Evolutionary conservation across 1,140 invertebrate species (phyloP), one percentile per base, ranked within the genome.

Genomic region (Trialeurodes vaporariorum): DNA sequence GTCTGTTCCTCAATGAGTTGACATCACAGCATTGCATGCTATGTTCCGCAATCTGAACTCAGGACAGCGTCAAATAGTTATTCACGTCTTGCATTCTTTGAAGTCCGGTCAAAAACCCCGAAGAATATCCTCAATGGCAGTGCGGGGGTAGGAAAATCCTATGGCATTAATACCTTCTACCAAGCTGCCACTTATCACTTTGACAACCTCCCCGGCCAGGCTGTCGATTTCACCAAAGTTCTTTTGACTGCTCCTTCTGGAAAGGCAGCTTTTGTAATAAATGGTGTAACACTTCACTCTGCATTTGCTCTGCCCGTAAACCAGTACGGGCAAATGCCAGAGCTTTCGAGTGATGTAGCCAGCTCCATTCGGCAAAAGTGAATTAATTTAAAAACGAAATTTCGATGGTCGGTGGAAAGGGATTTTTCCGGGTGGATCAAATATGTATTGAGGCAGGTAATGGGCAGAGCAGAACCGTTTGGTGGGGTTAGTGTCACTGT

Each of bases 391-490:
- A 70, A 65, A 63, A 75, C 66, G 73, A 76, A 71, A 69, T 75
- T 64, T 75, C 74, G 25, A 76, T 76, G 76, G 69, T 77, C 68
- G 75, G 73, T 34, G 75, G 74, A 65, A 25, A 75, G 11, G 69
- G 63, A 5, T 63, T 72, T 22, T 23, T 70, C 61, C 70, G 71
- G 59, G 70, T 72, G n/a, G 34, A 70, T 26, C 27, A 49, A 17
- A 23, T 70, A n/a, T n/a, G n/a, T n/a, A 61, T 49, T 72, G 26
- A 26, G 23, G 9, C 63, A 71, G 63, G 67, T 71, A 23, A 70
- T 70, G 22, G 40, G 64, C 26, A 69, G 26, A 26, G 63, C 70
- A 27, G 68, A 68, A 9, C 66, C 68, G 69, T 71, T 71, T 64
- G 69, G 69, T 17, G 40, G 34, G 61, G 65, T 68, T 58, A 5